A percentile compares a stretch with the other conserved stretches of the same genome.
Evolutionary conservation across 2,797 vertebrate species (phyloP).

Genomic region (Hemitrygon akajei): DNA sequence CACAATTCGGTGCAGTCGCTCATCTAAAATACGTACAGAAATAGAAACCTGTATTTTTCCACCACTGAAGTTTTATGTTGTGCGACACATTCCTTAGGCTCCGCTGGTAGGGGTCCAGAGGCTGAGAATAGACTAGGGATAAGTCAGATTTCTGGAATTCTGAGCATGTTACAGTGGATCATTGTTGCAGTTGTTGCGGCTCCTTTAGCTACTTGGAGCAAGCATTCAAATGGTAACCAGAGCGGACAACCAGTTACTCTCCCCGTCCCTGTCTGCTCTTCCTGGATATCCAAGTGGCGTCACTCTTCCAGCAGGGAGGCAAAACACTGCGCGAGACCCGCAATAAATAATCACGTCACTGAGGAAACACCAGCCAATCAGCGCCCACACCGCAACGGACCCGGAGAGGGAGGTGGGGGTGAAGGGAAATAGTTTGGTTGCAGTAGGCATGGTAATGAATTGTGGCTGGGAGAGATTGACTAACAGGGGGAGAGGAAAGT

Average conservation of each 20-base stretch:
- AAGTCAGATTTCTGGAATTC: not conserved
- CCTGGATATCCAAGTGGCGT: not conserved
- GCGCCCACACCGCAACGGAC: not conserved
- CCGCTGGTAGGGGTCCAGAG: not conserved
- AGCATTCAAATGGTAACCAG: not conserved
- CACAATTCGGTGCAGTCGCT: not conserved
- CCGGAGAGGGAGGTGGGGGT: not conserved
- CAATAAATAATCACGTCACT: constrained; percentile 29
- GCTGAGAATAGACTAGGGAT: not conserved
- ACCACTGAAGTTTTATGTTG: not conserved
- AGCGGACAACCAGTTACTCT: not conserved
- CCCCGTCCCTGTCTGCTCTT: not conserved
- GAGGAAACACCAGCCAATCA: constrained; percentile 16
- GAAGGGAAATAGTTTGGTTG: not conserved
- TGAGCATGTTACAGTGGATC: not conserved
- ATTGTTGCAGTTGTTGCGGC: not conserved
- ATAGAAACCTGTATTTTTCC: not conserved
- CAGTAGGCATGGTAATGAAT: not conserved
- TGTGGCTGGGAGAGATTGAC: not conserved
- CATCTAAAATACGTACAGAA: constrained; percentile 3
- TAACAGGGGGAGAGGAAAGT: too few relatives aligned
- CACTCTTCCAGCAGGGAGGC: not conserved
- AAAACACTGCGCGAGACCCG: not conserved
- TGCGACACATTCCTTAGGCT: not conserved
- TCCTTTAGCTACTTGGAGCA: not conserved